Conservation (phyloP, 1,140 invertebrate genomes). For the Drosophila tani region DNA sequence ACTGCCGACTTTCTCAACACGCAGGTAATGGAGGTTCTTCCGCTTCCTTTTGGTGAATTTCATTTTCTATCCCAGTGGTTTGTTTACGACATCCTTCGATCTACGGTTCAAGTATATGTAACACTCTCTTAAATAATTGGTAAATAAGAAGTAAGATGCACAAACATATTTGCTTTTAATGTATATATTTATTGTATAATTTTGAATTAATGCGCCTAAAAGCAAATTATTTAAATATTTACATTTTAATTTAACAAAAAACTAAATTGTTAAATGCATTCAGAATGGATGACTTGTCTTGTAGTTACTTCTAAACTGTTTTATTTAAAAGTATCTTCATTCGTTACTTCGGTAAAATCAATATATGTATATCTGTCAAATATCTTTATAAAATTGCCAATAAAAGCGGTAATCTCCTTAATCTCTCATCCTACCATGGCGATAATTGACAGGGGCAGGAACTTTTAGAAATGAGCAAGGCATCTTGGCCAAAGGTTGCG, state of each 20-base stretch:
- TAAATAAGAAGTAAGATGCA: too few relatives aligned
- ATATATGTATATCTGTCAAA: neutral
- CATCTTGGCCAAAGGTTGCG: neutral
- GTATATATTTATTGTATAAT: too few relatives aligned
- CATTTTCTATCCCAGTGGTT: slow-evolving; percentile 5
- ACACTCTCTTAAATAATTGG: neutral
- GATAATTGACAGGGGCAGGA: neutral
- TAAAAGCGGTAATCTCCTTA: neutral
- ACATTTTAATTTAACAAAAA: too few relatives aligned
- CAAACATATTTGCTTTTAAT: too few relatives aligned
- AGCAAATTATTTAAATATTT: too few relatives aligned
- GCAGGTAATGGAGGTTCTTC: neutral
- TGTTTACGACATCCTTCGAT: neutral
- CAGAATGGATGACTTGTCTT: neutral
- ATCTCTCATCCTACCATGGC: slow-evolving; percentile 15
- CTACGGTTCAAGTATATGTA: neutral
- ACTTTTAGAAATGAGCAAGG: neutral
- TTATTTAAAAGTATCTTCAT: neutral
- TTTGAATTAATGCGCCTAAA: too few relatives aligned
- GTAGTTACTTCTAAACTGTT: neutral
- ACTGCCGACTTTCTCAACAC: slow-evolving; percentile 1
- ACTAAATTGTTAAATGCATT: neutral
- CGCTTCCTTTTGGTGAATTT: neutral
- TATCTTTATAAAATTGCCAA: neutral
- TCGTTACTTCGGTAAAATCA: neutral